A percentile compares a stretch with the other conserved stretches of the same genome.
These are phyloP conservation scores for Dinoponera quadriceps DNA, from an alignment of 1,140 invertebrate genomes.

Conservation along the genomic window DNA sequence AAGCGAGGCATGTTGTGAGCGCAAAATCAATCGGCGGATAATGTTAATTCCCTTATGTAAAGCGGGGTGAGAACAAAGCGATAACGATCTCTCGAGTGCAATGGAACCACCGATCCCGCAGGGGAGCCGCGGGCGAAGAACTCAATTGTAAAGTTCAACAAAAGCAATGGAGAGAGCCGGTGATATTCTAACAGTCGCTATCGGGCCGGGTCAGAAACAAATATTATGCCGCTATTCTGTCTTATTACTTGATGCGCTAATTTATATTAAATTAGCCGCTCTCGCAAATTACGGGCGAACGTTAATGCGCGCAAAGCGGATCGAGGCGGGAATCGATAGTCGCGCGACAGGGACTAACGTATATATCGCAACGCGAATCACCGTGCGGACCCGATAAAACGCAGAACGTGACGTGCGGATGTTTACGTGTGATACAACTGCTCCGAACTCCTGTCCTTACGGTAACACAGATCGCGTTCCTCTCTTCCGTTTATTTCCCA, in stretches of 20 bases:
- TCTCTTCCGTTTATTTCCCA: constrained; percentile 25
- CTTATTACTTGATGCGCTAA: constrained; percentile 26
- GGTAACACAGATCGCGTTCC: neutral
- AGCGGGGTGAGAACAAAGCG: constrained; percentile 50
- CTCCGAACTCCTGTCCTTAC: constrained; percentile 8
- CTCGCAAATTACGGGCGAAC: neutral
- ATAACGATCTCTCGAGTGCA: constrained; percentile 59
- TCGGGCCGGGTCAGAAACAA: constrained; percentile 46
- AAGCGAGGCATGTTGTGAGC: constrained; percentile 51
- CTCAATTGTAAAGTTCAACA: constrained; percentile 59
- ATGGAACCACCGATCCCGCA: constrained; percentile 37
- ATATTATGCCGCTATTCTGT: constrained; percentile 46
- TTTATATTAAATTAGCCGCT: constrained; percentile 46
- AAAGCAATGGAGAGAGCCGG: constrained; percentile 50
- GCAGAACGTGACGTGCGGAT: neutral
- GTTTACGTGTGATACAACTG: neutral
- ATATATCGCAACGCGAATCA: neutral
- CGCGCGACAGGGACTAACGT: neutral
- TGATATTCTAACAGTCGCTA: constrained; percentile 55
- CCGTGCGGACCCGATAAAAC: neutral
- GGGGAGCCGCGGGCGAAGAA: constrained; percentile 56
- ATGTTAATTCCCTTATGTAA: constrained; percentile 60
- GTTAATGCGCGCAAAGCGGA: neutral
- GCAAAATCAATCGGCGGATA: constrained; percentile 59
- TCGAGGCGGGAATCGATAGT: constrained; percentile 12